Evolutionary conservation across 2,888 invertebrate genomes (phyloP), one percentile per base, ranked within the genome.

Genomic region (Polyommatus iphigenia): DNA sequence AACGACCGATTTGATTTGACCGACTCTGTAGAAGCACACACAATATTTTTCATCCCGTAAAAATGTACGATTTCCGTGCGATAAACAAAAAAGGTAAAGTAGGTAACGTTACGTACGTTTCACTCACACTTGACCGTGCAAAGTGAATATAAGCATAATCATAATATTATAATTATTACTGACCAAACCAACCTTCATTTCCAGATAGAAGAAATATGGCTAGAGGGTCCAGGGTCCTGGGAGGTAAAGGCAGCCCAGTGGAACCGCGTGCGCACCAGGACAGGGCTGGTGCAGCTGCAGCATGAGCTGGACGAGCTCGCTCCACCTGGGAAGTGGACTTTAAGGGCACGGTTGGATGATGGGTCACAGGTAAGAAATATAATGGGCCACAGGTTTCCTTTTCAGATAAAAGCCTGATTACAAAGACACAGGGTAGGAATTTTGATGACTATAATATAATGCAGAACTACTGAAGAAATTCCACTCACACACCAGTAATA

Each of bases 161-260:
- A 57, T n/a, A n/a, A 57, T n/a, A n/a, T 59, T n/a, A n/a, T n/a
- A 20, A 1, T n/a, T 6, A 20, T 59, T 7, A 3, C 59, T 72
- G 15, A 36, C 13, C 18, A 71, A 32, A 32, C n/a, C 0, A 1
- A 1, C 5, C 15, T 46, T 41, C 4, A 5, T 62, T 85, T 88
- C 2, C 83, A 96, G 96, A 94, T 96, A 80, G 92, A 95, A 24
- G 95, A 95, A 84, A 90, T 96, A 76, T 95, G 95, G 95, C 91
- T 96, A 18, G 95, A 96, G 87, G 96, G 96, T 81, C 96, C 97
- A 0, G 96, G 95, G 0, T 88, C 89, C 1, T 93, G 93, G 91
- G 91, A 90, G 0, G 93, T 95, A 0, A 93, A 95, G 6, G 95
- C 96, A 0, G 95, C 95, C 0, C 95, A 96, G 82, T 97, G 97